Base-by-base conservation (phyloP, 1,140 invertebrate genomes). In the Sinella curviseta region DNA sequence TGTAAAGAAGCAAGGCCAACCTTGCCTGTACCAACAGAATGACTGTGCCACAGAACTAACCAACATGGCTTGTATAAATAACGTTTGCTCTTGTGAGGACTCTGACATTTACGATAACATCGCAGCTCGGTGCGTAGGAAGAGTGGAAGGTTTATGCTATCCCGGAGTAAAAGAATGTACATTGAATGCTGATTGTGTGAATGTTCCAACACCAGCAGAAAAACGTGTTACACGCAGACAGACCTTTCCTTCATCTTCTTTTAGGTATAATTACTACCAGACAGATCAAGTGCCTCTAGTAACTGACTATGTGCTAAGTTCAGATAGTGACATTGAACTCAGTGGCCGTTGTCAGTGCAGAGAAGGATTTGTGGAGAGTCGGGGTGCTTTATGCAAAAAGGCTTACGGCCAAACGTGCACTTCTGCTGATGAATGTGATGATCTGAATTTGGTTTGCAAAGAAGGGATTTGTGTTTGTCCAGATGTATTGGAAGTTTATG, bases 101-200 rank as follows among this genome's bases (percentile, higher is more conserved):
- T 74, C 77, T 12, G 77, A 78, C 34, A 0, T 17, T 17, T 78
- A 78, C 39, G 73, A 78, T 17, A 20, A 34, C 24, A 24, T 33
- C 30, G 74, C 36, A n/a, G 31, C 34, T 33, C 34, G 73, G 54
- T 78, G 77, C 30, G 48, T 55, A 39, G 67, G 67, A n/a, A 73
- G 31, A 74, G 77, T 78, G 0, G 77, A 67, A 1, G 77, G 67
- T 14, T 70, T 70, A 73, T 78, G 77, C 73, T 78, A 54, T 57
- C 24, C n/a, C 2, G 67, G 36, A 3, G 24, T 60, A 54, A 78
- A 78, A 74, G 39, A 35, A 16, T 78, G 77, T 34, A 74, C 54
- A 8, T 31, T n/a, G 8, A 74, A 78, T 55, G 67, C 77, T 1
- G n/a, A 74, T 20, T 78, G 77, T n/a, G 8, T 74, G 4, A 4